A percentile compares a stretch with the other conserved stretches of the same genome.
Conservation (phyloP, 1,140 invertebrate species). For the Tetranychus cinnabarinus region DNA sequence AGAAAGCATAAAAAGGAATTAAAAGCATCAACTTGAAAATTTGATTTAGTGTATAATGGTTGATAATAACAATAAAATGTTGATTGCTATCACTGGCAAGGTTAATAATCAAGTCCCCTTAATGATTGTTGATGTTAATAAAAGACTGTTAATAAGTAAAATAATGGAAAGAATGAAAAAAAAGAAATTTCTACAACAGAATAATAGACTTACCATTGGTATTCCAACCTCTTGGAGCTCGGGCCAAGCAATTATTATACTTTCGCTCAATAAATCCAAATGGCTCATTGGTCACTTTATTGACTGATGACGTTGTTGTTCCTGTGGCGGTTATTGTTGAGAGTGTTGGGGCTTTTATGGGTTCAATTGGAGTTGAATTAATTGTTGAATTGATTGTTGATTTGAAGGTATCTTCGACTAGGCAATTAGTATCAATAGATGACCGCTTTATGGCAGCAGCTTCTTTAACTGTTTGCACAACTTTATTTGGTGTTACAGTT, state of each 20-base stretch:
- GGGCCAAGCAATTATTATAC: not conserved
- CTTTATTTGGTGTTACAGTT: too few species aligned
- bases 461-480: too few species aligned
- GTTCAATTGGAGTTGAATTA: not conserved
- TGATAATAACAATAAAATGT: too few species aligned
- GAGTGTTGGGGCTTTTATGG: not conserved
- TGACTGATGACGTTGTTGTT: not conserved
- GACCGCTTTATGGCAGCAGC: not conserved
- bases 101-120: too few species aligned
- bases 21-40: too few species aligned
- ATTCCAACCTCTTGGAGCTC: not conserved
- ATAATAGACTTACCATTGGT: not conserved
- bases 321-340: not conserved
- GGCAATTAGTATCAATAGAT: not conserved
- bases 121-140: too few species aligned
- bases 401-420: not conserved
- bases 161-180: too few species aligned
- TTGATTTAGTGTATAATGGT: too few species aligned
- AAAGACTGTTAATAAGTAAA: too few species aligned
- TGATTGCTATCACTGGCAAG: too few species aligned
- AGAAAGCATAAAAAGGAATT: too few species aligned
- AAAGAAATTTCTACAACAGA: too few species aligned
- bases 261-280: not conserved
- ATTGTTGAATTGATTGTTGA: not conserved
- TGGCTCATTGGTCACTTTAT: not conserved